A percentile compares a stretch with the other conserved stretches of the same genome.
Evolutionary conservation across 2,113 vertebrate species (phyloP).

Genomic region (Leiothrix lutea): DNA sequence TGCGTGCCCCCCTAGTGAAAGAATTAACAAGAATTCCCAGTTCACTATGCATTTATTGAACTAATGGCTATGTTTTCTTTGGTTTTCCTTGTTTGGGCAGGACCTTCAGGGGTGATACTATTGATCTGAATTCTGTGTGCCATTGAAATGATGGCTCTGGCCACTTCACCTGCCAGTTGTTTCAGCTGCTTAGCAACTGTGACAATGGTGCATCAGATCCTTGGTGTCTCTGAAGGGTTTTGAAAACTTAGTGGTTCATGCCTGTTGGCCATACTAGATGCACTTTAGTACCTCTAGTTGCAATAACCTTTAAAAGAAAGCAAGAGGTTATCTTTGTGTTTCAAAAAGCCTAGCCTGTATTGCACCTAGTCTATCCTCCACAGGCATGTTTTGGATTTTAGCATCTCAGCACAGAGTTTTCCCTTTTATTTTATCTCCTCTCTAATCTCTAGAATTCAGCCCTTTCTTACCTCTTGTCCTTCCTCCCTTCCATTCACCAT

Average conservation of each 20-base stretch:
- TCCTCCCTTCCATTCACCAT: neutral
- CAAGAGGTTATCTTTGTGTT: neutral
- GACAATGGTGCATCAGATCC: neutral
- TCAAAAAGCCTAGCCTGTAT: neutral
- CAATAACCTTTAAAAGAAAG: neutral
- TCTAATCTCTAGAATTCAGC: neutral
- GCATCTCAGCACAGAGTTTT: neutral
- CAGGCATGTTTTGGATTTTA: neutral
- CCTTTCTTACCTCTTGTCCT: neutral
- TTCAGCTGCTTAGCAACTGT: neutral
- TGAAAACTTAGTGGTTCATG: neutral
- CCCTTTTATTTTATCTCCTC: neutral
- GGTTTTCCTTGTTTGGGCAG: neutral
- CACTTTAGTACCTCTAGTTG: neutral
- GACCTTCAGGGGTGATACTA: neutral
- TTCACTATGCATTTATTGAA: neutral
- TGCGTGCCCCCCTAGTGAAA: neutral
- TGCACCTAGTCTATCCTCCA: neutral
- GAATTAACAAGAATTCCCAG: neutral
- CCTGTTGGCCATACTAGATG: neutral
- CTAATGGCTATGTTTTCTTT: neutral
- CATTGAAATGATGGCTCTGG: neutral
- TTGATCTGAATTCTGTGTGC: neutral
- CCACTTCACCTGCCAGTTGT: neutral
- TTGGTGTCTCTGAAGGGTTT: fast-evolving